Base-by-base conservation (phyloP, 2,797 vertebrate genomes). In the Pangasius larnaudii region DNA sequence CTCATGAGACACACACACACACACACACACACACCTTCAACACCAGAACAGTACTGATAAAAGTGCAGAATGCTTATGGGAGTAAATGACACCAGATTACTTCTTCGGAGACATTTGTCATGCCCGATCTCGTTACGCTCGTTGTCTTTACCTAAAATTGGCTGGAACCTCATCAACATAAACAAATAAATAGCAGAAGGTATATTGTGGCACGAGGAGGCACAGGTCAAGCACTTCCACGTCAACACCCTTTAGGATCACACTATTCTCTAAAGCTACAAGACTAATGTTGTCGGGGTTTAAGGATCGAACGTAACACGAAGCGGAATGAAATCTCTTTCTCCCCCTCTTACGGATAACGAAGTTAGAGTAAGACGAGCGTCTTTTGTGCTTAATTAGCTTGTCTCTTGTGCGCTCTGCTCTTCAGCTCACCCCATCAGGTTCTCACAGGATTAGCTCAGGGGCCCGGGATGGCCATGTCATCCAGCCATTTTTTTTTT, bases 1-100 rank as follows among this genome's bases (percentile, higher is more conserved):
- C 92, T 93, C 90, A 93, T 79, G 59, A 83, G 27, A 39, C 6
- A 84, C 80, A 61, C 39, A 63, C 56, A 80, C 27, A 27, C 46
- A 10, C 49, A 53, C 75, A 78, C 71, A 91, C 83, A 79, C 77
- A 30, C 75, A 65, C 90, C 79, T 59, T 61, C 81, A 49, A 27
- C 42, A 71, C 9, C 61, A 84, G 59, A 27, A 39, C 9, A 85
- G 16, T 36, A 33, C 49, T 85, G 74, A 88, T 88, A 67, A 85
- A 85, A 80, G 33, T 67, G 59, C 59, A 84, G 80, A 27, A 81
- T 81, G 79, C 79, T 27, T 27, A 36, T 16, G 36, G 56, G 33
- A 1, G 6, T 81, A 61, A 81, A 81, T 81, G 79, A 81, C 24
- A 33, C 75, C n/a, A 6, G 22, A 59, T 81, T 81, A 14, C 42